A percentile compares a stretch with the other conserved stretches of the same genome.
Evolutionary conservation across 2,113 vertebrate genomes (phyloP).

Genomic region (Gymnogyps californianus): DNA sequence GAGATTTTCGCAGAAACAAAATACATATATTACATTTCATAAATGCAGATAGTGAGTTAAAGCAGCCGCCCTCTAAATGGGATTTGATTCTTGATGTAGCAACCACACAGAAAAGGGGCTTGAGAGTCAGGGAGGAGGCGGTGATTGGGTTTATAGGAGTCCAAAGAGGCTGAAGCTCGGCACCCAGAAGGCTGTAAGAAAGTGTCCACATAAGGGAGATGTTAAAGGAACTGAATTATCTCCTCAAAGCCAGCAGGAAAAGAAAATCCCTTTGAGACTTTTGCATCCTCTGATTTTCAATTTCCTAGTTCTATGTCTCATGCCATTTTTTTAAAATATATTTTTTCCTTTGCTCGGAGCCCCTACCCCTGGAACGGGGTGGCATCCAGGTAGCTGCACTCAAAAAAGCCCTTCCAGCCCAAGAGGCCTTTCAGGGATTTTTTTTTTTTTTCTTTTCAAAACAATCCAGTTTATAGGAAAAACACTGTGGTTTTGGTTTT

Average conservation of each 20-base stretch:
- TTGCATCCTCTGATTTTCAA: background rate
- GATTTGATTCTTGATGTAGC: background rate
- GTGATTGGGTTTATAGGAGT: background rate
- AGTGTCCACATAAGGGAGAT: background rate
- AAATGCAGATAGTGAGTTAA: background rate
- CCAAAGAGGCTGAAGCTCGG: background rate
- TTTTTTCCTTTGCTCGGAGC: background rate
- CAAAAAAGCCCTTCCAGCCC: background rate
- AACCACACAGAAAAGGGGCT: background rate
- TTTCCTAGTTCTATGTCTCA: background rate
- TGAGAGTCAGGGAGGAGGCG: background rate
- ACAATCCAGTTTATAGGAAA: background rate
- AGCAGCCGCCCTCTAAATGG: background rate
- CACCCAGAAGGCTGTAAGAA: background rate
- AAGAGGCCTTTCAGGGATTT: background rate
- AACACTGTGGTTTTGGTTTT: background rate
- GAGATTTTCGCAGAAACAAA: background rate
- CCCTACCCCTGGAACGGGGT: rapidly evolving
- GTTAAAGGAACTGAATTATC: background rate
- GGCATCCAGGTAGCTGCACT: background rate
- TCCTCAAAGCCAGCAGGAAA: background rate
- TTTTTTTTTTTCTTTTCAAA: background rate
- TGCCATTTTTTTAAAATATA: background rate
- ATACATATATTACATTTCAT: background rate
- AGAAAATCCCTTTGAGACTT: background rate